Evolutionary conservation across 2,797 vertebrate species (phyloP).

Genomic region (Enteromius unitaeniatus): DNA sequence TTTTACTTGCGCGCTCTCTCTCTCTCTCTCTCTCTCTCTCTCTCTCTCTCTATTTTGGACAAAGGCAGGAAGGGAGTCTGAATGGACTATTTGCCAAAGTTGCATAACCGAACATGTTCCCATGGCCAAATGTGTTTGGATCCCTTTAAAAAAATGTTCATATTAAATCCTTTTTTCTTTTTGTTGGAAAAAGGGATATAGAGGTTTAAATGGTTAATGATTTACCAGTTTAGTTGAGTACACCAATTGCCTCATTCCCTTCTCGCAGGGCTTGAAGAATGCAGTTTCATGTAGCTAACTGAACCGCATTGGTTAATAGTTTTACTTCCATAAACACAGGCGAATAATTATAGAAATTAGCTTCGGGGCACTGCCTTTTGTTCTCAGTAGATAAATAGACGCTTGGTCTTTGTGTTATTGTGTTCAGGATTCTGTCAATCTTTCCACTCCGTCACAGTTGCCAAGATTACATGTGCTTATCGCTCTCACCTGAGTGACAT

Average conservation of each 20-base stretch:
- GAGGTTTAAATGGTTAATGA: constrained; percentile 35
- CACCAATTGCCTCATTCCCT: constrained; percentile 27
- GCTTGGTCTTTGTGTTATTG: constrained; percentile 3
- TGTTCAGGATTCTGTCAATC: neutral
- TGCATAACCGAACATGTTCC: constrained; percentile 78
- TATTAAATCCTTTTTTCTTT: constrained; percentile 46
- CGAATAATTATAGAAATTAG: neutral
- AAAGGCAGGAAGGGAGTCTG: constrained; percentile 84
- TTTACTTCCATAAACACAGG: neutral
- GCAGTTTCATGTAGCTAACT: neutral
- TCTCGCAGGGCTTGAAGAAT: neutral
- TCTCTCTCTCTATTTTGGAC: constrained; percentile 65
- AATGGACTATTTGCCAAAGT: constrained; percentile 79
- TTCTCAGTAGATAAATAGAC: neutral
- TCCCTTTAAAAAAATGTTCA: constrained; percentile 71
- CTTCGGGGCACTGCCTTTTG: neutral
- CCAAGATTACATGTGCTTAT: constrained; percentile 28
- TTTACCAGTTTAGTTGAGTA: constrained; percentile 45
- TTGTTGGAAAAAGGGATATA: neutral
- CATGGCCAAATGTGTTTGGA: constrained; percentile 64
- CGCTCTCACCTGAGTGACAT: constrained; percentile 49
- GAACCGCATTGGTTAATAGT: neutral
- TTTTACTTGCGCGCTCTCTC: constrained; percentile 14
- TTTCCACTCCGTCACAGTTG: constrained; percentile 28
- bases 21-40: constrained; percentile 18